These are phyloP conservation scores for Corythoichthys intestinalis DNA, from an alignment of 2,113 vertebrate genomes.

Conservation along the genomic window DNA sequence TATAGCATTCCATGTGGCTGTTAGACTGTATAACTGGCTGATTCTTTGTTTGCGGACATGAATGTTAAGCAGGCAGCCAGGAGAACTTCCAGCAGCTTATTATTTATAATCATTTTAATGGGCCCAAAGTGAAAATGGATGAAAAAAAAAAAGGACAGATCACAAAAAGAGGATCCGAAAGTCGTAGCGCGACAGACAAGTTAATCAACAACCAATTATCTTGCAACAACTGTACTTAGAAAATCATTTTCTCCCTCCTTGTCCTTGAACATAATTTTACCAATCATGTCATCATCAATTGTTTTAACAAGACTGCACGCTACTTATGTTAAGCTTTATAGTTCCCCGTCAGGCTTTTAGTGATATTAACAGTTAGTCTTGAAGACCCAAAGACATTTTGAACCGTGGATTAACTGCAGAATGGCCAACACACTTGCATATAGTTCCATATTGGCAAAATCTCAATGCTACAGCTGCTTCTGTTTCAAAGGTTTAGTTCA, in stretches of 20 bases:
- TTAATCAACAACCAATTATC: constrained; percentile 3
- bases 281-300: neutral
- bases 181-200: neutral
- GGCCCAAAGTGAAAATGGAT: constrained; percentile 22
- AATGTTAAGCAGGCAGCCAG: constrained; percentile 39
- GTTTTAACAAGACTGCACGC: neutral
- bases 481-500: neutral
- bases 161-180: constrained; percentile 10
- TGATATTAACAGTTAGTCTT: neutral
- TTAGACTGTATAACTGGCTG: neutral
- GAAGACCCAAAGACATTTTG: neutral
- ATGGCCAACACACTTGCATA: neutral
- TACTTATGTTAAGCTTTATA: neutral
- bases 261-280: neutral
- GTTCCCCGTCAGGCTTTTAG: neutral
- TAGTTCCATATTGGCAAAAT: neutral
- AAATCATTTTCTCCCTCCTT: neutral
- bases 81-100: constrained; percentile 28
- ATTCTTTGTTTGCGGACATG: constrained; percentile 31
- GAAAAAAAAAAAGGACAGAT: constrained; percentile 4
- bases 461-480: neutral
- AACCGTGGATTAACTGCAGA: neutral
- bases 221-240: neutral
- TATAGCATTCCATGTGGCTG: constrained; percentile 17
- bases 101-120: constrained; percentile 43